Percentiles rank a stretch among this genome's conserved stretches.
Conservation (phyloP, 2,888 invertebrate genomes). For the Rhamphomyia laevipes region DNA sequence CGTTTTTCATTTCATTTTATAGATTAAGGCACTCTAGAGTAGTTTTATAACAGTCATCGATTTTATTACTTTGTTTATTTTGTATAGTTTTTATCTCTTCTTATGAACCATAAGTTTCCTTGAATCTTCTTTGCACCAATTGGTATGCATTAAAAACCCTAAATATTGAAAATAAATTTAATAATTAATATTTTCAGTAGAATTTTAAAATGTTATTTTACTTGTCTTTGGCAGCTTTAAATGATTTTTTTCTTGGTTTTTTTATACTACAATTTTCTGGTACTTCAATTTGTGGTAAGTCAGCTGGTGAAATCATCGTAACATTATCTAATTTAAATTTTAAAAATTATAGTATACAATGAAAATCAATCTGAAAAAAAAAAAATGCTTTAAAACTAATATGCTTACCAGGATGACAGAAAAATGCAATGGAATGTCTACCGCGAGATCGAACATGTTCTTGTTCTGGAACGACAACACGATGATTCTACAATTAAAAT, state of each 20-base stretch:
- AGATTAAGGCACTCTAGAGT: no score
- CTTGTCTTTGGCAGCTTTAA: constrained; percentile 38
- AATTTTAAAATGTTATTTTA: constrained; percentile 16
- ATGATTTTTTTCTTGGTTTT: constrained; percentile 36
- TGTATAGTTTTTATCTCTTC: no score
- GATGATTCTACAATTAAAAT: constrained; percentile 45
- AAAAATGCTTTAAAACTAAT: no score
- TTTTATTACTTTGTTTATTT: no score
- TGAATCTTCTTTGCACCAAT: constrained; percentile 56
- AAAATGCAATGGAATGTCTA: constrained; percentile 66
- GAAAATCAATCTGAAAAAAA: not conserved
- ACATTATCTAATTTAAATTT: constrained; percentile 25
- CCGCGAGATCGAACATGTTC: constrained; percentile 48
- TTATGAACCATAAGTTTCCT: constrained; percentile 45
- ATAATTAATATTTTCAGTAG: constrained; percentile 38
- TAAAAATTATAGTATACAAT: not conserved
- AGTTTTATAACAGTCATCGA: no score
- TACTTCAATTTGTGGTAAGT: constrained; percentile 29
- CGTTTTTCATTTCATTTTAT: no score
- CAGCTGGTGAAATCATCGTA: constrained; percentile 36
- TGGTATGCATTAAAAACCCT: constrained; percentile 59
- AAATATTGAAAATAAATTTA: constrained; percentile 38
- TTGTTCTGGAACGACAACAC: constrained; percentile 59
- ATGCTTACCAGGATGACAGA: constrained; percentile 56
- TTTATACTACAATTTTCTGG: constrained; percentile 25